Evolutionary conservation across 2,797 vertebrate species (phyloP).

Genomic region (Myotis findleyi): DNA sequence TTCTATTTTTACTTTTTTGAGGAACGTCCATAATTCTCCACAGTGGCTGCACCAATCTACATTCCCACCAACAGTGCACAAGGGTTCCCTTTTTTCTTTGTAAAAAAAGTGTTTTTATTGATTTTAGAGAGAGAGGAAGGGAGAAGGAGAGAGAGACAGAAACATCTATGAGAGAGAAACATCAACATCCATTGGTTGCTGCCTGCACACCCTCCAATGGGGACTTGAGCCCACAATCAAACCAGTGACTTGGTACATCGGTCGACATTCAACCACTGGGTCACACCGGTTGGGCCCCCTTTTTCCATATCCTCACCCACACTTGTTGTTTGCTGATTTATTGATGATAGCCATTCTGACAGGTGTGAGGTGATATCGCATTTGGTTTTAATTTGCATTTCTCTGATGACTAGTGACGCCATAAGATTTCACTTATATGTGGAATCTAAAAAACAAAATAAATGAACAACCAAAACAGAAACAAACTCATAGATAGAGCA

Average conservation of each 20-base stretch:
- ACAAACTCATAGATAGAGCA: not conserved
- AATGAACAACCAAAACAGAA: not conserved
- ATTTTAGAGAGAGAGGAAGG: too few species aligned
- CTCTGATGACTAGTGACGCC: not conserved
- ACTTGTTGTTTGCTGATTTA: not conserved
- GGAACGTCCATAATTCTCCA: not conserved
- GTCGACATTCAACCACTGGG: too few species aligned
- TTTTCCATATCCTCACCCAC: not conserved
- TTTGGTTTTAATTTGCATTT: not conserved
- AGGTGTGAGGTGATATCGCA: not conserved
- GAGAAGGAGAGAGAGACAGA: too few species aligned
- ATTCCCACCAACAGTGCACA: not conserved
- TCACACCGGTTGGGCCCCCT: not conserved
- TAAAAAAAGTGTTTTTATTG: too few species aligned
- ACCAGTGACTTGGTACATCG: too few species aligned
- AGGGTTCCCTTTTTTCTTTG: not conserved
- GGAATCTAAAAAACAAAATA: not conserved
- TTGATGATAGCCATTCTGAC: not conserved
- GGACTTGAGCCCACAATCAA: too few species aligned
- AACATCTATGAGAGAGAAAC: too few species aligned
- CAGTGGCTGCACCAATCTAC: not conserved
- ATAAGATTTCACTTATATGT: not conserved
- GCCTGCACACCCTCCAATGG: too few species aligned
- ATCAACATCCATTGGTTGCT: too few species aligned
- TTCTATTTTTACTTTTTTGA: not conserved